Conservation (phyloP, 2,113 vertebrate species). For the Notiomystis cincta region DNA sequence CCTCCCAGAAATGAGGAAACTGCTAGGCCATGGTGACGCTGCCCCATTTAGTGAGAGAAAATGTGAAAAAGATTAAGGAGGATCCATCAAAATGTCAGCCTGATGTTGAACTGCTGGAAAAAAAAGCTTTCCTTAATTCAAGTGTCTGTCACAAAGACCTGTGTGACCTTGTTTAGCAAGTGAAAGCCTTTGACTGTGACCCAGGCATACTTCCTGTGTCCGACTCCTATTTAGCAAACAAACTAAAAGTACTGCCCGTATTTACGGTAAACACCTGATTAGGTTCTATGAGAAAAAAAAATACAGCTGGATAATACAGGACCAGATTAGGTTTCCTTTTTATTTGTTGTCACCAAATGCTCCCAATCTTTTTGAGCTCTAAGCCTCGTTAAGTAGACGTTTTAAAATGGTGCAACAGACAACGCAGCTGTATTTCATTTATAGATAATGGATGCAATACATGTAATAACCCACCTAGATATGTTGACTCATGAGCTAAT, state of each 20-base stretch:
- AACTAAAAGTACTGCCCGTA: slow-evolving; percentile 80
- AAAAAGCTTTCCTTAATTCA: not conserved
- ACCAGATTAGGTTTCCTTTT: slow-evolving; percentile 65
- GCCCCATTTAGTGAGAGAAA: slow-evolving; percentile 31
- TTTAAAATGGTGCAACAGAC: slow-evolving; percentile 52
- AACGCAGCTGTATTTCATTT: slow-evolving; percentile 78
- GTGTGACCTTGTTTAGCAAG: slow-evolving; percentile 71
- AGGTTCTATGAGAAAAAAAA: slow-evolving; percentile 42
- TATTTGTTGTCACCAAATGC: slow-evolving; percentile 71
- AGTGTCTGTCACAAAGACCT: not conserved
- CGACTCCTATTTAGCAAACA: slow-evolving; percentile 90
- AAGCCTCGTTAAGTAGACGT: slow-evolving; percentile 47
- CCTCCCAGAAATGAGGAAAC: slow-evolving; percentile 28
- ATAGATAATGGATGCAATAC: slow-evolving; percentile 71
- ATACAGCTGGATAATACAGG: slow-evolving; percentile 52
- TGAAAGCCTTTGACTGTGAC: slow-evolving; percentile 52
- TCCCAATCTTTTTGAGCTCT: slow-evolving; percentile 45
- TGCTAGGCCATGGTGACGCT: slow-evolving; percentile 12
- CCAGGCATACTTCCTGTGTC: slow-evolving; percentile 68
- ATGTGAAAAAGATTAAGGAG: slow-evolving; percentile 67
- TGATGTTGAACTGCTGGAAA: slow-evolving; percentile 9
- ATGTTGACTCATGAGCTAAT: slow-evolving; percentile 71
- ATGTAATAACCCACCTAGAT: slow-evolving; percentile 66
- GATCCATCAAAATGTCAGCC: slow-evolving; percentile 50
- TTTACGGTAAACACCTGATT: slow-evolving; percentile 79